Conservation (phyloP, 2,113 vertebrate genomes). For the Calidris pygmaea region DNA sequence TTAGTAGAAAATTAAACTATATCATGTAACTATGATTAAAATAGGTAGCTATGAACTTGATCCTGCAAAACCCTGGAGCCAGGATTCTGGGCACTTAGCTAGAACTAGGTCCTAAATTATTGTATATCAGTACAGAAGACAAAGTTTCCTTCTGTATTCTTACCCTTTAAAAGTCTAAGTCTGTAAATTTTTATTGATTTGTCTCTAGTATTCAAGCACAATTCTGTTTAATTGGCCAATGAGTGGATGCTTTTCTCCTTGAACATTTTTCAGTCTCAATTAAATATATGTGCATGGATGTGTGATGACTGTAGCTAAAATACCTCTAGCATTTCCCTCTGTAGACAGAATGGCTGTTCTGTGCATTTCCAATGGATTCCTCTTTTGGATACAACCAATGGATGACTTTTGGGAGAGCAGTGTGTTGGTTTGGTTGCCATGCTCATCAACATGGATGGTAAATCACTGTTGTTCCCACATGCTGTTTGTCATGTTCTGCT, state of each 20-base stretch:
- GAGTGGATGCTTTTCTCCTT: background rate
- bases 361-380: background rate
- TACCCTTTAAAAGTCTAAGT: background rate
- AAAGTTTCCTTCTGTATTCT: background rate
- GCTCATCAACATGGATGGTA: background rate
- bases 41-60: background rate
- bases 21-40: background rate
- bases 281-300: background rate
- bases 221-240: background rate
- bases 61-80: background rate
- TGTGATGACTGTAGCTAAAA: background rate
- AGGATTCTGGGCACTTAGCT: background rate
- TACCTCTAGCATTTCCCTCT: background rate
- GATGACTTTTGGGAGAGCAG: background rate
- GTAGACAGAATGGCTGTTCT: background rate
- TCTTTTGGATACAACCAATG: background rate
- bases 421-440: background rate
- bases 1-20: background rate
- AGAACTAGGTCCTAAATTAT: background rate
- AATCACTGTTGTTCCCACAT: background rate
- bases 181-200: background rate
- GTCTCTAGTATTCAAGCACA: background rate
- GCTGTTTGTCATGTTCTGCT: background rate
- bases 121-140: background rate
- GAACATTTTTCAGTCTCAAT: background rate